Percentiles rank a stretch among this genome's conserved stretches.
Evolutionary conservation across 1,140 invertebrate species (phyloP).

Genomic region (Pseudachorutes palmiensis): DNA sequence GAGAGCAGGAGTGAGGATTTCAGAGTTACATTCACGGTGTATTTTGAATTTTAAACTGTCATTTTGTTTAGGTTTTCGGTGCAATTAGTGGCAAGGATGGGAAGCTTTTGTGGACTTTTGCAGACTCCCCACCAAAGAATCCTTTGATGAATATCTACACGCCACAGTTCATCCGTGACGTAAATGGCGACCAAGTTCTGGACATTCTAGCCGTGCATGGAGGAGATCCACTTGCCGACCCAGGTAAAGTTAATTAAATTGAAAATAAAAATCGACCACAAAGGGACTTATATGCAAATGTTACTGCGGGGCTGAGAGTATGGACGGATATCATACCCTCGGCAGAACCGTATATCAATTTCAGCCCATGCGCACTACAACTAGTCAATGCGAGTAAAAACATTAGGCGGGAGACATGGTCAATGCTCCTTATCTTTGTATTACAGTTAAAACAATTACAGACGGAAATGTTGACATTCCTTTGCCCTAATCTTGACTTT

Average conservation of each 20-base stretch:
- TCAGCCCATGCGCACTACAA: no score
- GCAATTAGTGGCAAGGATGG: constrained; percentile 62
- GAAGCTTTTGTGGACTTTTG: constrained; percentile 58
- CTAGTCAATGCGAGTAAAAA: no score
- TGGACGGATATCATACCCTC: not conserved
- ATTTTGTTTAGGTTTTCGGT: constrained; percentile 51
- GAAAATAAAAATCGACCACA: not conserved
- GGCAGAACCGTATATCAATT: not conserved
- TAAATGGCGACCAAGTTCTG: constrained; percentile 60
- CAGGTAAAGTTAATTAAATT: constrained; percentile 39
- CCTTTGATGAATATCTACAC: constrained; percentile 54
- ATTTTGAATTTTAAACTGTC: not conserved
- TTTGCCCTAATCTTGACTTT: not conserved
- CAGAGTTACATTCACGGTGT: constrained; percentile 21
- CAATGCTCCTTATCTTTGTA: not conserved
- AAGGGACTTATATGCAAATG: not conserved
- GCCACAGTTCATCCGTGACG: constrained; percentile 61
- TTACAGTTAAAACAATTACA: not conserved
- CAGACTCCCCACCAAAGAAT: constrained; percentile 38
- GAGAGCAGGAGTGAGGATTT: constrained; percentile 55
- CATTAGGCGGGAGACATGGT: no score
- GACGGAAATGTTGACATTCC: constrained; percentile 2
- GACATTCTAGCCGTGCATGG: constrained; percentile 66
- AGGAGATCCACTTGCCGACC: constrained; percentile 48
- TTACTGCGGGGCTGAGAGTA: no score